Evolutionary conservation across 2,797 vertebrate species (phyloP).

Genomic region (Sebastes minor): DNA sequence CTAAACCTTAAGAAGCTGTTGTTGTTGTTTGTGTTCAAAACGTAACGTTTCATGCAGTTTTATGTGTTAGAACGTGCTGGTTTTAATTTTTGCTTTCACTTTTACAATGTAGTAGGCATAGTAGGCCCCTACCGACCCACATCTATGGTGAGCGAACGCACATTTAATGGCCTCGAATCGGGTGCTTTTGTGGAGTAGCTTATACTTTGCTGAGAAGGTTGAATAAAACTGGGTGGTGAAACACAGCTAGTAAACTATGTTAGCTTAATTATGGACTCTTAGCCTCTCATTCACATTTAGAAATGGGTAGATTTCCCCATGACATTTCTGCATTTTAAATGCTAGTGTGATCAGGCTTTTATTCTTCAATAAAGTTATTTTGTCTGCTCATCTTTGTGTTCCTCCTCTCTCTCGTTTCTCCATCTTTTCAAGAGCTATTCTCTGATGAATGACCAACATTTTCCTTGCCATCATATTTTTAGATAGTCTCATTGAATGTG

Average conservation of each 20-base stretch:
- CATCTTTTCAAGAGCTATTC: not conserved
- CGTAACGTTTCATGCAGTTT: too few species aligned
- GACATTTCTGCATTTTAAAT: not conserved
- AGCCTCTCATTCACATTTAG: not conserved
- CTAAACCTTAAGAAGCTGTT: too few species aligned
- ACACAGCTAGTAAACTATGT: not conserved
- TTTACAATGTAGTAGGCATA: too few species aligned
- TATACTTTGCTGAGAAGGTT: not conserved
- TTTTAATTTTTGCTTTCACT: too few species aligned
- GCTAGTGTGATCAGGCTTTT: not conserved
- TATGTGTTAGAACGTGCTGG: too few species aligned
- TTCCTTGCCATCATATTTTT: not conserved
- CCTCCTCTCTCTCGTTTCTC: not conserved
- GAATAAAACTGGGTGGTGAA: not conserved
- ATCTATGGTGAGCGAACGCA: too few species aligned
- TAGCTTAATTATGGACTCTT: not conserved
- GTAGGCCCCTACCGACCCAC: too few species aligned
- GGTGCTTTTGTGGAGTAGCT: too few species aligned
- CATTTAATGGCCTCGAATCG: too few species aligned
- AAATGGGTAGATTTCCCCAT: not conserved
- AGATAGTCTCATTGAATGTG: not conserved
- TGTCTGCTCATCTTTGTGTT: not conserved
- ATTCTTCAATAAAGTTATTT: not conserved
- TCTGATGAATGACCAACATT: not conserved
- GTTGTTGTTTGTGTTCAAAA: too few species aligned